phyloP scores from a whole-genome alignment of 2,113 vertebrate species.

The Pygoscelis antarcticus region DNA sequence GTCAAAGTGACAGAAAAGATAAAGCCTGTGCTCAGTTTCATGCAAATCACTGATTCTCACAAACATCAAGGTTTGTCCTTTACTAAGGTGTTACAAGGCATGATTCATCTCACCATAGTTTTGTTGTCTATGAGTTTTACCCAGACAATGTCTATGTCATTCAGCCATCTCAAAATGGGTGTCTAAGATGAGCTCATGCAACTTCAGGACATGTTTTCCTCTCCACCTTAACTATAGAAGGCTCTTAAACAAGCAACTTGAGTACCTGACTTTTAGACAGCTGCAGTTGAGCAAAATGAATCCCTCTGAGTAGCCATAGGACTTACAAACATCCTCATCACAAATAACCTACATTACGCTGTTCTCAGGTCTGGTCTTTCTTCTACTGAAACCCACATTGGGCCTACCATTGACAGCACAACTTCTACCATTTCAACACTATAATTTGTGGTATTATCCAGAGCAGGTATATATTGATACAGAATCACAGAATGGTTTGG shows the following conservation, averaged over 20 bases:
- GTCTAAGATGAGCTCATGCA: background rate
- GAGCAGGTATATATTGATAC: background rate
- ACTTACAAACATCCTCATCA: background rate
- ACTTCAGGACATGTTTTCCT: background rate
- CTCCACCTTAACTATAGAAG: background rate
- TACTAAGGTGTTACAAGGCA: background rate
- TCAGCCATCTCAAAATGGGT: background rate
- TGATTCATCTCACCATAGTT: background rate
- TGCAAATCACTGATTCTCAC: background rate
- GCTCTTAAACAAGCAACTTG: background rate
- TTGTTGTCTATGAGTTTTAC: background rate
- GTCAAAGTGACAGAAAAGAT: background rate
- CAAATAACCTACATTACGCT: background rate
- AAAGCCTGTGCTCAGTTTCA: background rate
- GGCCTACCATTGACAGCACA: background rate
- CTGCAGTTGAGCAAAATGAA: background rate
- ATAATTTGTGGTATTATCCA: background rate
- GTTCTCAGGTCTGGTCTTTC: background rate
- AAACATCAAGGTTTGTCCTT: background rate
- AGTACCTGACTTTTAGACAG: background rate
- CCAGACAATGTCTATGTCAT: background rate
- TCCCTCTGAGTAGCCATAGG: background rate
- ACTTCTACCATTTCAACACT: background rate
- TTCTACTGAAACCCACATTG: background rate
- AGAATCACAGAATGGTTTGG: background rate